Base-by-base conservation (phyloP, 1,140 invertebrate genomes). In the Procambarus virginalis region DNA sequence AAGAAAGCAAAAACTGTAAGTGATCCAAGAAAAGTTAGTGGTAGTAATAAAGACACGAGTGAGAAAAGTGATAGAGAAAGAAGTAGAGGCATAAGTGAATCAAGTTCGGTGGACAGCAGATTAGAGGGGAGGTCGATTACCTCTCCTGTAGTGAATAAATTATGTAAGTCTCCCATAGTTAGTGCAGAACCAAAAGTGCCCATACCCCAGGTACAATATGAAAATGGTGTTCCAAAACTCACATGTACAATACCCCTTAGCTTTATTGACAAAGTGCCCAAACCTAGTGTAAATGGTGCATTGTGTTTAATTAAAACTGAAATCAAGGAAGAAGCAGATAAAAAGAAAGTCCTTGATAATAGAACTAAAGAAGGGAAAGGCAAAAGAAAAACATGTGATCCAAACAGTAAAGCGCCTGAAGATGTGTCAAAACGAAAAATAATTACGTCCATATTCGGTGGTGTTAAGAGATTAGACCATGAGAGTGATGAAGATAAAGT, bases 191-290 rank as follows among this genome's bases (percentile, higher is more conserved):
- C 87, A 84, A 84, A 84, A 89, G 87, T 89, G 87, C 87, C 87
- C 87, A 89, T 84, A 84, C 81, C 87, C 68, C 81, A 64, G 60
- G 49, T 89, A 84, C 87, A 89, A 51, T 84, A 84, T 77, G 80
- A 84, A 78, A 64, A 84, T 77, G 87, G 87, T 84, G 64, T 75
- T 49, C 70, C 70, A 46, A 58, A 68, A 48, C 81, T 89, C 80
- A 83, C 81, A 14, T 89, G 87, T 89, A 89, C 87, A 89, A 89
- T 89, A 49, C 73, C 87, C 87, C 80, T 89, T 84, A 89, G 87
- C 81, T 89, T 89, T 78, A 89, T 89, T 89, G 81, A 89, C 70
- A 89, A 89, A 89, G 87, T 89, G 87, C 87, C 87, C 87, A 89
- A 89, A 77, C 73, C 73, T 78, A 84, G 81, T 79, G 80, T 84